Evolutionary conservation across 2,888 invertebrate species (phyloP).

Genomic region (Pherbina coryleti): DNA sequence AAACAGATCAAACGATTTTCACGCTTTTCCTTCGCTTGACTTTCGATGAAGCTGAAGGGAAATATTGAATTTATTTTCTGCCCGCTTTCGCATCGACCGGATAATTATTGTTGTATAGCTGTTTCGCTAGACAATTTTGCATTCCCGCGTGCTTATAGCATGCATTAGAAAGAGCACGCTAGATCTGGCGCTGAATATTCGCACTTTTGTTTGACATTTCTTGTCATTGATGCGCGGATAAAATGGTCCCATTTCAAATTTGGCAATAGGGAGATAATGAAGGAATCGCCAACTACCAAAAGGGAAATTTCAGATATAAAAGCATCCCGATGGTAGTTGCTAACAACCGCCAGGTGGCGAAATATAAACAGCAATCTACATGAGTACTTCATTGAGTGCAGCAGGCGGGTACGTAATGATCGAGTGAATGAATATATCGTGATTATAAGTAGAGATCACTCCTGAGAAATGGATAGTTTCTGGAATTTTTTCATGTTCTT

Average conservation of each 20-base stretch:
- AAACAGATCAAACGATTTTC: slow-evolving; percentile 30
- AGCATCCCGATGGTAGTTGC: too few species aligned
- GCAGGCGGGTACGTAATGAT: too few species aligned
- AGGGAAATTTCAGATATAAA: too few species aligned
- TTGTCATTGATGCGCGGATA: slow-evolving; percentile 23
- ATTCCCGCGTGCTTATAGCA: not conserved
- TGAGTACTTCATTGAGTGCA: too few species aligned
- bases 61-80: slow-evolving; percentile 20
- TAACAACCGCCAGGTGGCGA: too few species aligned
- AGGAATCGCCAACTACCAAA: too few species aligned
- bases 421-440: too few species aligned
- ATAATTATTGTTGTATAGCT: not conserved
- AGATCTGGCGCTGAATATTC: not conserved
- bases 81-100: slow-evolving; percentile 6
- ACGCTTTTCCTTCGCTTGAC: slow-evolving; percentile 33
- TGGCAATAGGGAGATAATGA: too few species aligned
- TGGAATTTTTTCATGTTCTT: too few species aligned
- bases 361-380: too few species aligned
- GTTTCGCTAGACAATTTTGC: not conserved
- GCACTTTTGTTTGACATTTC: slow-evolving; percentile 18
- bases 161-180: not conserved
- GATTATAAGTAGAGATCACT: too few species aligned
- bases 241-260: not conserved
- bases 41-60: slow-evolving; percentile 14
- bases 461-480: too few species aligned